Base-by-base conservation (phyloP, 2,113 vertebrate species). In the Procapra przewalskii region DNA sequence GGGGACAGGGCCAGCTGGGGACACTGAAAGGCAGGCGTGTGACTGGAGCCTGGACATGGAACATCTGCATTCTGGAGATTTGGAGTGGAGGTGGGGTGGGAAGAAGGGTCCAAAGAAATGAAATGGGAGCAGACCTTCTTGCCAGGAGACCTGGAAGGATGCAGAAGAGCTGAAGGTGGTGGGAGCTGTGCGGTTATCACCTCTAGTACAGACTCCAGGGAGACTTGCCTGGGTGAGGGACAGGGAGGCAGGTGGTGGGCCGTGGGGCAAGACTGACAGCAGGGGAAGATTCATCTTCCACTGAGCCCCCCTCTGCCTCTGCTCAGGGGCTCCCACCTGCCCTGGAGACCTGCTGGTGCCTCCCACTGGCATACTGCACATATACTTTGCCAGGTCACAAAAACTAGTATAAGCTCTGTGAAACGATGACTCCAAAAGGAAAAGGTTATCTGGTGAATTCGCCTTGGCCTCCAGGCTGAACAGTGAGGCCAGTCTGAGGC, bases 281-380 rank as follows among this genome's bases (percentile, higher is more conserved):
- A 55, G 50, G 33, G 45, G 50, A 25, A 43, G 33, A 25, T 33
- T 33, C 3, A 1, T 59, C 40, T 62, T 67, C 57, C 10, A 4
- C n/a, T 57, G 1, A 75, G 55, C 9, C 33, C 27, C 3, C 4
- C 12, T 57, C 85, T 79, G n/a, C 57, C 33, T 45, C 87, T 86
- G 50, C 52, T 12, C 59, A 91, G 33, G 60, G 36, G 25, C 29
- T 29, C 9, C 55, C 31, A 3, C 81, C 15, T 92, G 43, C 60
- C 54, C 79, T 23, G 7, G 11, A 45, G 36, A n/a, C 48, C 60
- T 57, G 1, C 62, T 48, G 36, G 10, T n/a, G 13, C 48, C 33
- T n/a, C 64, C 21, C 4, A 3, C 7, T 7, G 8, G 19, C 1
- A 2, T 21, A 36, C 21, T 27, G 9, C 36, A 12, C 1, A 0